Percentiles rank a stretch among this genome's conserved stretches.
Conservation (phyloP, 2,113 vertebrate genomes). For the Alaudala cheleensis region DNA sequence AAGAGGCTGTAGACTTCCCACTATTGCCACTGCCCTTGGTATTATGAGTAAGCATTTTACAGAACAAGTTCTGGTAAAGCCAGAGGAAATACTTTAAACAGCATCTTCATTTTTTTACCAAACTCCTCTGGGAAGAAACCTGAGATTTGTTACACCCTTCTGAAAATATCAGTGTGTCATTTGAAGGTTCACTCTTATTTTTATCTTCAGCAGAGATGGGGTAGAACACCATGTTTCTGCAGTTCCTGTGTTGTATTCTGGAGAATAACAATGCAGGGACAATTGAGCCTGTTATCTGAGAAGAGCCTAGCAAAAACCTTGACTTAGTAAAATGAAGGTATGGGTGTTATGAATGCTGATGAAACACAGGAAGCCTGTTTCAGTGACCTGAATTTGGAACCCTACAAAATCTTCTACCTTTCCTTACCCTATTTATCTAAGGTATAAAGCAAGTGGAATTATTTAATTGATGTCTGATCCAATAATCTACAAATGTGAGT, state of each 20-base stretch:
- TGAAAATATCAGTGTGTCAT: neutral
- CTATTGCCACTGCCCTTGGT: neutral
- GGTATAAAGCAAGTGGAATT: neutral
- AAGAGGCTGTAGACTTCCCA: neutral
- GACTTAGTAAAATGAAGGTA: neutral
- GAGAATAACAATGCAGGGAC: neutral
- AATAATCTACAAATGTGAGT: neutral
- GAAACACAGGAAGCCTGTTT: neutral
- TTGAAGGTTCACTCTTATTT: neutral
- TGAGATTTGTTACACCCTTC: neutral
- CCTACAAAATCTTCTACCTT: neutral
- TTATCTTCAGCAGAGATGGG: neutral
- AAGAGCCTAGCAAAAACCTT: neutral
- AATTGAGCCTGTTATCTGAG: neutral
- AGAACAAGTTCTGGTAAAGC: neutral
- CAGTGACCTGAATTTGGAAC: neutral
- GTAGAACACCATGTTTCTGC: neutral
- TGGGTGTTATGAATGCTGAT: neutral
- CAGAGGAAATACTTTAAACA: neutral
- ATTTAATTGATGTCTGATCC: neutral
- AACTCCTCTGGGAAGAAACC: neutral
- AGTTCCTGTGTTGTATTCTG: neutral
- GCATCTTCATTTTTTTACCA: neutral
- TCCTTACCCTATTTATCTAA: neutral
- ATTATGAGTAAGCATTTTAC: neutral